Conservation (phyloP, 2,797 vertebrate species). For the Pseudochirops cupreus region DNA sequence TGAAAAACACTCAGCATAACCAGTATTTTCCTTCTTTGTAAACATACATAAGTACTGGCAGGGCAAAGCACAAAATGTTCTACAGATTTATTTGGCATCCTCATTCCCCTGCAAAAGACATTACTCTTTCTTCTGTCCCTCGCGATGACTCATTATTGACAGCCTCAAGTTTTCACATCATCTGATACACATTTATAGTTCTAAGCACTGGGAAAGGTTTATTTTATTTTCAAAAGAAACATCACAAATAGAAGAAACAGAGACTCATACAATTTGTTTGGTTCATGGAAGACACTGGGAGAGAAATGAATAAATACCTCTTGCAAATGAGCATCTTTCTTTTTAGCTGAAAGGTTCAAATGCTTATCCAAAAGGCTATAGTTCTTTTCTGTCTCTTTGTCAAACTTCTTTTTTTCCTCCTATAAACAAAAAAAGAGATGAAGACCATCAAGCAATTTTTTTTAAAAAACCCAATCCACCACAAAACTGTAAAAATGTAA, state of each 20-base stretch:
- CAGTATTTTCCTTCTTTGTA: neutral
- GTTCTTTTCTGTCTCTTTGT: slow-evolving; percentile 99
- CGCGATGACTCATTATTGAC: neutral
- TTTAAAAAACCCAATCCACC: neutral
- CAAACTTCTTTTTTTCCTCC: slow-evolving; percentile 97
- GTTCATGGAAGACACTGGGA: slow-evolving; percentile 5
- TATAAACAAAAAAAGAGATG: slow-evolving; percentile 75
- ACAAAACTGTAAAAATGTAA: neutral
- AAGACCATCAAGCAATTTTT: neutral
- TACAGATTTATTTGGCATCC: neutral
- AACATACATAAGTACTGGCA: neutral
- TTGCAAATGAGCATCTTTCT: slow-evolving; percentile 97
- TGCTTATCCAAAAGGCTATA: slow-evolving; percentile 98
- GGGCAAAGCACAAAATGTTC: neutral
- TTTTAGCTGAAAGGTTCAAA: slow-evolving; percentile 97
- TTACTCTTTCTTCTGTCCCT: neutral
- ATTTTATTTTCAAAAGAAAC: slow-evolving; percentile 16
- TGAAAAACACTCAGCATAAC: neutral
- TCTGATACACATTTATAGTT: neutral
- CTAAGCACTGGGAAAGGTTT: neutral
- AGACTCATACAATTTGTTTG: neutral
- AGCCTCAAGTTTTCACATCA: neutral
- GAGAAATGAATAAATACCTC: slow-evolving; percentile 88
- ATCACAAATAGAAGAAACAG: neutral
- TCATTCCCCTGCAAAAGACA: neutral